Base-by-base conservation (phyloP, 2,888 invertebrate species). In the Lamproptera curius region DNA sequence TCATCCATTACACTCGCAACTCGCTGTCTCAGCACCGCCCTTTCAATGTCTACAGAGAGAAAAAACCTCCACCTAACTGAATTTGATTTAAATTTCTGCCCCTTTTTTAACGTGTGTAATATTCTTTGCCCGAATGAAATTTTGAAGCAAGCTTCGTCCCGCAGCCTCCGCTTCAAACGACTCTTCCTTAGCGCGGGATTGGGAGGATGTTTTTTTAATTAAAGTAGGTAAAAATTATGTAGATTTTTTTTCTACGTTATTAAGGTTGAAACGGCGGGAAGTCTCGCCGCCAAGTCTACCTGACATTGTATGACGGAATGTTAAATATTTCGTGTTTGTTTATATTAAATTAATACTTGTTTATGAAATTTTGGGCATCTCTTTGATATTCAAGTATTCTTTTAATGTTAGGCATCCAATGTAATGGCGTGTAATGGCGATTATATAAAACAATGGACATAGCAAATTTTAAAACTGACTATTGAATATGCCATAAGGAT, bases 11-110 rank as follows among this genome's bases (percentile, higher is more conserved):
- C 16, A 15, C 31, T 26, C 15, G 14, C 4, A 33, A 5, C 16
- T 42, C 20, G 11, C 17, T 17, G 41, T 41, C 13, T n/a, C 42
- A 38, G 13, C 42, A 34, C 11, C 72, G 73, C 73, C 71, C 60
- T 48, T 73, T 68, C 57, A 56, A 48, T 67, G 72, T 73, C 56
- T 48, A 53, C 37, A 54, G 33, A 16, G 51, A 40, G 54, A 63
- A 68, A 71, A 72, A 73, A 62, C 31, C 23, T 37, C 42, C 42
- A 15, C 47, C 42, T n/a, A n/a, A n/a, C n/a, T n/a, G 26, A 48
- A 34, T 42, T 13, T 13, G 16, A 26, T 34, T 42, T 34, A 38
- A 48, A 13, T 48, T 48, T 43, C 42, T 43, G 38, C 17, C 38
- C 6, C 42, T 48, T 48, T 48, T 48, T 48, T 35, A 48, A 34